Conservation (phyloP, 2,797 vertebrate genomes). For the Anguilla megastoma region DNA sequence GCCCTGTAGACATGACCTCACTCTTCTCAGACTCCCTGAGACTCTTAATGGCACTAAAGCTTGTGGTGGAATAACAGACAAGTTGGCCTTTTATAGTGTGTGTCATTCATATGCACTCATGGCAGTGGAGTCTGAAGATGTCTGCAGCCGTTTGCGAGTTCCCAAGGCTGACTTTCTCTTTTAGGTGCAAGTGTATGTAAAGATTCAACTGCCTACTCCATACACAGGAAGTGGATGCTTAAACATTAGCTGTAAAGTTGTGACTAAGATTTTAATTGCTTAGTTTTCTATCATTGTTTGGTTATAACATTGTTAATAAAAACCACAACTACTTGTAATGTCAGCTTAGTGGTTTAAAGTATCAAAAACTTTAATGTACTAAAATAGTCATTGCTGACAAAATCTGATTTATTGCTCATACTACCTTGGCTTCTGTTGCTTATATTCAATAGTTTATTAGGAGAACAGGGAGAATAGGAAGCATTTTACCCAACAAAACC, state of each 20-base stretch:
- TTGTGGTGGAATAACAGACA: neutral
- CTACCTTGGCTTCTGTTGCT: neutral
- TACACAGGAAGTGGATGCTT: neutral
- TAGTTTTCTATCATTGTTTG: neutral
- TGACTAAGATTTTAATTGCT: neutral
- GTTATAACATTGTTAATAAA: neutral
- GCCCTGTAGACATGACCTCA: slow-evolving; percentile 37
- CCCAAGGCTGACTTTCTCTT: neutral
- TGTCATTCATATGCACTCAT: neutral
- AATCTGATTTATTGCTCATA: neutral
- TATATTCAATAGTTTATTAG: neutral
- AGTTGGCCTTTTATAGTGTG: neutral
- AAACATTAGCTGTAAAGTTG: neutral
- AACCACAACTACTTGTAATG: neutral
- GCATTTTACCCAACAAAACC: slow-evolving; percentile 2
- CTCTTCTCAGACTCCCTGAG: slow-evolving; percentile 22
- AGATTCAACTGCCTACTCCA: neutral
- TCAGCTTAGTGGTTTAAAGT: neutral
- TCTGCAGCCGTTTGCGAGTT: neutral
- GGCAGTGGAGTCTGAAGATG: neutral
- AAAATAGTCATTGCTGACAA: neutral
- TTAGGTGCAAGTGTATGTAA: neutral
- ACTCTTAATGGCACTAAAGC: slow-evolving; percentile 20
- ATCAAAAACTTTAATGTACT: neutral
- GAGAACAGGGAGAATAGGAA: neutral